A percentile compares a stretch with the other conserved stretches of the same genome.
Conservation (phyloP, 2,888 invertebrate species). For the Limnephilus rhombicus region DNA sequence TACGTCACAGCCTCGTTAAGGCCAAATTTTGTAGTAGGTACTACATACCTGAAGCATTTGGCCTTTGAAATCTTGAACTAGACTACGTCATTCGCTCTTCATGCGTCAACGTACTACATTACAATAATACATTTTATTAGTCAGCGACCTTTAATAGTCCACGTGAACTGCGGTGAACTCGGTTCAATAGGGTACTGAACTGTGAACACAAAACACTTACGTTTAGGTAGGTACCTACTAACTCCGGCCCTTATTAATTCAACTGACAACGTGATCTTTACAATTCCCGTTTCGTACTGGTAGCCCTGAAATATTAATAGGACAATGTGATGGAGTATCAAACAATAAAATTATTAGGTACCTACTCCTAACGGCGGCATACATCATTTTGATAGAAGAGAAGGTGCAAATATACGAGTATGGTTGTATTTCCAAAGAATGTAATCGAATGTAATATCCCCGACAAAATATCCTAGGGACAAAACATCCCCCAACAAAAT, state of each 20-base stretch:
- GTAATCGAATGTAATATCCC: too few relatives aligned
- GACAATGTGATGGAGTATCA: not conserved
- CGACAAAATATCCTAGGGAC: too few relatives aligned
- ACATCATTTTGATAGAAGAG: too few relatives aligned
- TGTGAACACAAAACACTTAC: constrained; percentile 2
- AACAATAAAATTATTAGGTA: too few relatives aligned
- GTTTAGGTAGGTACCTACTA: not conserved
- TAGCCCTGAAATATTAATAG: not conserved
- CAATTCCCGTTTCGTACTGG: not conserved
- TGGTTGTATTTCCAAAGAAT: too few relatives aligned
- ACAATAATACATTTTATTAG: not conserved
- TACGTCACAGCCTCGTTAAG: not conserved
- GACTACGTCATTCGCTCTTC: not conserved
- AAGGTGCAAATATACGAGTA: too few relatives aligned
- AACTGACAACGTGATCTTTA: not conserved
- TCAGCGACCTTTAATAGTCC: constrained; percentile 17
- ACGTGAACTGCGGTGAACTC: constrained; percentile 15
- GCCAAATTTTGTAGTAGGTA: not conserved
- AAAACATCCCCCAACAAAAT: too few relatives aligned
- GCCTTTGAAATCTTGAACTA: not conserved
- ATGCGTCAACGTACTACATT: not conserved
- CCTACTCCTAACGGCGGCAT: not conserved
- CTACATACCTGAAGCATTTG: not conserved
- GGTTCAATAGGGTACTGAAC: constrained; percentile 3
- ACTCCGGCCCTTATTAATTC: not conserved